phyloP scores from a whole-genome alignment of 1,140 invertebrate genomes.

The Proales similis region DNA sequence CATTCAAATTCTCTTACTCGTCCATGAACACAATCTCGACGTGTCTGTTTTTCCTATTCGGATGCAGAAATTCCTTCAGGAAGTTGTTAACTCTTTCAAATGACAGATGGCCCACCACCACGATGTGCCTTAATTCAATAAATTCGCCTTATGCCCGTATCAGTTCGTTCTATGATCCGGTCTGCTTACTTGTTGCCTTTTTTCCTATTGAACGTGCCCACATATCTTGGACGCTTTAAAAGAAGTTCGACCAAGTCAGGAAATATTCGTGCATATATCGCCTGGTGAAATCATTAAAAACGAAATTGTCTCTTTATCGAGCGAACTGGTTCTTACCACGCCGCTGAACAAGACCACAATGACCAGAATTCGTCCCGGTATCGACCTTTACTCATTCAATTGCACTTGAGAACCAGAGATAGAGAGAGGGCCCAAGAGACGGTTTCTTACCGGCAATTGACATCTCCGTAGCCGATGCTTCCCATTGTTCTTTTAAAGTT shows the following conservation, averaged over 20 bases:
- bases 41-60: constrained; percentile 98
- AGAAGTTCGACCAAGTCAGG: constrained; percentile 97
- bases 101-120: constrained; percentile 99
- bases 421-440: too few species aligned
- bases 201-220: constrained; percentile 90
- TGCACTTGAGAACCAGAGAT: too few species aligned
- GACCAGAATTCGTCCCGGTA: too few species aligned
- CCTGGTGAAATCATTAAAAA: constrained; percentile 52
- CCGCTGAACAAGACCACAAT: too few species aligned
- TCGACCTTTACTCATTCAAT: too few species aligned
- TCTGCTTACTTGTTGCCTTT: constrained; percentile 88
- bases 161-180: background rate
- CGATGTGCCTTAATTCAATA: constrained; percentile 83
- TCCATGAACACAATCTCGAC: constrained; percentile 99
- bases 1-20: constrained; percentile 64
- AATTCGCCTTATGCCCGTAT: background rate
- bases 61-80: constrained; percentile 99
- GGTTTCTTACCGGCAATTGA: too few species aligned
- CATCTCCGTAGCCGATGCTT: constrained; percentile 50
- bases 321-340: too few species aligned
- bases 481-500: too few species aligned
- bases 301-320: too few species aligned
- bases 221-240: constrained; percentile 93
- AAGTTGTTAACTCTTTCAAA: constrained; percentile 99
- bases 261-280: constrained; percentile 78